Evolutionary conservation across 2,888 invertebrate genomes (phyloP).

Genomic region (Drosophila kokeensis): DNA sequence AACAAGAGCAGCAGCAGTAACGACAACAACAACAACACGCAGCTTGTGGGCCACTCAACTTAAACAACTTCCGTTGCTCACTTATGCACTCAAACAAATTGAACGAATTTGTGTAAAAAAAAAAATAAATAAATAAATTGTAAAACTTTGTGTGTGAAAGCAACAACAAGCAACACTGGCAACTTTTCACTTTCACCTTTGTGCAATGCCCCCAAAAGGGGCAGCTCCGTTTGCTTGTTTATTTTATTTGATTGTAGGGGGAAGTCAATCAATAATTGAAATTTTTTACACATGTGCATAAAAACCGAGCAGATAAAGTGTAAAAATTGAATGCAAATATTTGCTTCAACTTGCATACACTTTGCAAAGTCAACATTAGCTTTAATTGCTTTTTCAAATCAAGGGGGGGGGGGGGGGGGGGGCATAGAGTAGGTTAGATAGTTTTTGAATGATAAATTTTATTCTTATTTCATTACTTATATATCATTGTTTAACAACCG

Average conservation of each 20-base stretch:
- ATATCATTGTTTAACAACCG: neutral
- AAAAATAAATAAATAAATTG: slow-evolving; percentile 24
- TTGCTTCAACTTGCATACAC: neutral
- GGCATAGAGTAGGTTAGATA: neutral
- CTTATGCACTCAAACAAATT: slow-evolving; percentile 48
- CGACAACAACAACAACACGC: slow-evolving; percentile 7
- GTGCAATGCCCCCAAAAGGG: slow-evolving; percentile 18
- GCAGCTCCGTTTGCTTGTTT: slow-evolving; percentile 1
- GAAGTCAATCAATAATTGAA: slow-evolving; percentile 60
- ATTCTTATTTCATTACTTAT: neutral
- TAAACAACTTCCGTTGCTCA: slow-evolving; percentile 68
- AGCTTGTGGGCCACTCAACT: slow-evolving; percentile 36
- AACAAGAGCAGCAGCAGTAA: neutral
- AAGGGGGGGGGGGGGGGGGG: neutral
- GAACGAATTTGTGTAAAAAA: slow-evolving; percentile 33
- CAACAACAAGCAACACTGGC: slow-evolving; percentile 15
- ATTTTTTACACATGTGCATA: neutral
- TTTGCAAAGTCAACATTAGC: neutral
- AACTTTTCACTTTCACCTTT: slow-evolving; percentile 72
- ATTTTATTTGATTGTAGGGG: slow-evolving; percentile 11
- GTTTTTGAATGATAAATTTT: neutral
- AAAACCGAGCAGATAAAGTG: neutral
- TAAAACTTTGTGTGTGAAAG: slow-evolving; percentile 49
- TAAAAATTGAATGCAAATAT: neutral
- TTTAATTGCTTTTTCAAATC: neutral